Conservation (phyloP, 2,797 vertebrate genomes). For the Takifugu ocellatus region DNA sequence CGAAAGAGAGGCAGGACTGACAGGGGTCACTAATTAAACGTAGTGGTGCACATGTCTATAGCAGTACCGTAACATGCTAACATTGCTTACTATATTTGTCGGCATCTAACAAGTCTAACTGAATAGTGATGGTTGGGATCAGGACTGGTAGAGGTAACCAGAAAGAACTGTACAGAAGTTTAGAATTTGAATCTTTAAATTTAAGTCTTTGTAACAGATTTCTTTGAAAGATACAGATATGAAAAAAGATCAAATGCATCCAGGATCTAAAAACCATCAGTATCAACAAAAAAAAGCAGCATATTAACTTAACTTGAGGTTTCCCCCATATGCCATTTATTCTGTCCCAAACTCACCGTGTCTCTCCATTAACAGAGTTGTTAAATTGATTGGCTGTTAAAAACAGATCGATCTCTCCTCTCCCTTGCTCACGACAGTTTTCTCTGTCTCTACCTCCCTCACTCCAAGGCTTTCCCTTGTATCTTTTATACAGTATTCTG, state of each 20-base stretch:
- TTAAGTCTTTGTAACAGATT: neutral
- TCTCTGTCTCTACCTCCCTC: slow-evolving; percentile 18
- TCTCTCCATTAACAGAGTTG: slow-evolving; percentile 75
- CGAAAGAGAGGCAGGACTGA: neutral
- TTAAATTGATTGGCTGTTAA: slow-evolving; percentile 74
- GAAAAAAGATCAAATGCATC: slow-evolving; percentile 25
- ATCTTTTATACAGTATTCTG: slow-evolving; percentile 15
- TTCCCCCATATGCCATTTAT: slow-evolving; percentile 31
- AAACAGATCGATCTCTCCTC: slow-evolving; percentile 66
- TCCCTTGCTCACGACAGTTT: slow-evolving; percentile 41
- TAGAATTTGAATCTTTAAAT: too few relatives aligned
- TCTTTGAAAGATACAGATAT: slow-evolving; percentile 10
- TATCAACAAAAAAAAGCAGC: slow-evolving; percentile 12
- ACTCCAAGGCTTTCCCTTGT: neutral
- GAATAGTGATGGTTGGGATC: slow-evolving; percentile 53
- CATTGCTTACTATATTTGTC: slow-evolving; percentile 41
- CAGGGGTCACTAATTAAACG: slow-evolving; percentile 32
- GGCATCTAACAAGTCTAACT: slow-evolving; percentile 66
- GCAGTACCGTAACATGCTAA: slow-evolving; percentile 32
- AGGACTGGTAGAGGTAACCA: slow-evolving; percentile 27
- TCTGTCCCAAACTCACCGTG: slow-evolving; percentile 55
- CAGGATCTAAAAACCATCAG: neutral
- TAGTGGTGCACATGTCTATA: slow-evolving; percentile 32
- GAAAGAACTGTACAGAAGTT: slow-evolving; percentile 31
- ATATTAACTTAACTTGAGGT: slow-evolving; percentile 51